Base-by-base conservation (phyloP, 2,797 vertebrate species). In the Urosaurus nigricauda region DNA sequence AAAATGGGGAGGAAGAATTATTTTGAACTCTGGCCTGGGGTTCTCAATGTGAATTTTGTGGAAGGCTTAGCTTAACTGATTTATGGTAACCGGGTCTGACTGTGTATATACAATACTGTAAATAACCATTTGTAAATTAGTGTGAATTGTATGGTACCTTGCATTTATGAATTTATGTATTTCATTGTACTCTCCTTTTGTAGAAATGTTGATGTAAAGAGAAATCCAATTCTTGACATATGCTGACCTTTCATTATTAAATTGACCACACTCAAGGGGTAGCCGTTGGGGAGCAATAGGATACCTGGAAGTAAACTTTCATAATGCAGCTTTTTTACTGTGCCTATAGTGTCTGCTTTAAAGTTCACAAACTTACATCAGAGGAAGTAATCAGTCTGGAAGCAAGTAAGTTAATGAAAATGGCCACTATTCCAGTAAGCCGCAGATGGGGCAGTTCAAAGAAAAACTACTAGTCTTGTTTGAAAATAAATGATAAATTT, bases 21-120 rank as follows among this genome's bases (percentile, higher is more conserved):
- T 43, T 93, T 92, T 56, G 26, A 87, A 91, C 83, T 75, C 53
- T 91, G 47, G 24, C 85, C 92, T 93, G 58, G 11, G 5, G 4
- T n/a, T 89, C 35, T 90, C 85, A 75, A 68, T 90, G 90, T 92
- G 73, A 75, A 60, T 92, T 93, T 93, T 87, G 16, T 65, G 60
- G 91, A 94, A 29, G 85, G 92, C 60, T 5, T 51, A 26, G 0
- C 70, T 79, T 77, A 89, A 78, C 75, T 78, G 65, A 85, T 88
- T 90, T 89, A 79, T 91, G 92, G 95, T 95, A 94, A 91, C 94
- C 94, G 89, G 96, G 89, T 96, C 96, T 97, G 97, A 94, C 95
- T 96, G 96, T 97, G 96, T 97, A 96, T 92, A 97, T 97, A 97
- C 89, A 95, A 94, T 94, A 93, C 89, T 97, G 97, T 97, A 97